Evolutionary conservation across 1,140 invertebrate species (phyloP), one percentile per base, ranked within the genome.

Genomic region (Magallana angulata): DNA sequence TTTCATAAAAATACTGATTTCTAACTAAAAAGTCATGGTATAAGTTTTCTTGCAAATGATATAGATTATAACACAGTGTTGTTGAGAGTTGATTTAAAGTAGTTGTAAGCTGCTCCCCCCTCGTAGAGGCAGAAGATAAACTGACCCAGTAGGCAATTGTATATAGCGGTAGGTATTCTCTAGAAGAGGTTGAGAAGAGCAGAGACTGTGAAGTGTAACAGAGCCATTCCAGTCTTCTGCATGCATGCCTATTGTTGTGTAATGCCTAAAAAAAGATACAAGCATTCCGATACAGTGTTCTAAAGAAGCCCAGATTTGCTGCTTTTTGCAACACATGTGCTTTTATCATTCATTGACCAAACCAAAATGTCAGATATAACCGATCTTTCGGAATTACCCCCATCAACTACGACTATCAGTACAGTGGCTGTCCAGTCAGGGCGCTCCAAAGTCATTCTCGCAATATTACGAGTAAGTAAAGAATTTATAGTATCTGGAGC

Each of bases 371-470:
- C 92, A 86, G 92, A 93, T 62, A 88, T 90, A 81, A 92, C 91
- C 84, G 93, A 94, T 85, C 88, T 94, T 60, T 92, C 93, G 89
- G 93, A 94, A 86, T 88, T 93, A 86, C 91, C 92, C 62, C 91
- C 93, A 62, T 93, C 94, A 48, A 94, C 97, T 18, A 98, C 98
- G 56, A 98, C 98, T 89, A 97, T 98, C 91, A 98, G 97, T 94
- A 98, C 98, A 18, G 98, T 98, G 91, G 98, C 97, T 16, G 97
- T 98, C 58, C 97, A 98, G 93, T 98, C 97, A 93, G 97, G 97
- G 90, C 96, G 96, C 90, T 97, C 98, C 11, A 96, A 97, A 93
- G 96, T 98, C 92, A 97, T 98, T 92, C 97, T 98, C 92, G 98
- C 97, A 88, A 96, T 98, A 86, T 95, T 98, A 87, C 97, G 97